Evolutionary conservation across 1,140 invertebrate genomes (phyloP).

Genomic region (Eupeodes corollae): DNA sequence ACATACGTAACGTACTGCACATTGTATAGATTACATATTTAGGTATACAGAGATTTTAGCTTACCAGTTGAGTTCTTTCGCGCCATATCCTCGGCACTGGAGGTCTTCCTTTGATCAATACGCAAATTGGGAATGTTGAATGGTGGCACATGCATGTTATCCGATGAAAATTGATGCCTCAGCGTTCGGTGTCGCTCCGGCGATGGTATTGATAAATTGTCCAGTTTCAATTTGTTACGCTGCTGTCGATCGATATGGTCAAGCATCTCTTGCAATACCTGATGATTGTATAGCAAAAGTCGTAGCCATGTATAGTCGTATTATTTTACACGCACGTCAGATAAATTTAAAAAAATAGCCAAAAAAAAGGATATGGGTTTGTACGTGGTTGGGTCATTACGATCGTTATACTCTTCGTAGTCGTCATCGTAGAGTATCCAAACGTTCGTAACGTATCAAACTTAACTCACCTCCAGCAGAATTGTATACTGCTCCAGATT

Average conservation of each 20-base stretch:
- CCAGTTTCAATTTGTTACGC: constrained; percentile 69
- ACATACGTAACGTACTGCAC: no score
- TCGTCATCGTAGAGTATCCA: background rate
- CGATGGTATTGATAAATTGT: constrained; percentile 61
- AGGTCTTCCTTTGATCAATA: constrained; percentile 75
- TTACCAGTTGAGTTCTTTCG: constrained; percentile 67
- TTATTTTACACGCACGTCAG: no score
- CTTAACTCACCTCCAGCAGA: constrained; percentile 59
- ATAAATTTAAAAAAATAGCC: no score
- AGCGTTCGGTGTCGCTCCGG: constrained; percentile 63
- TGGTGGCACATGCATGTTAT: constrained; percentile 71
- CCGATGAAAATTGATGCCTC: constrained; percentile 71
- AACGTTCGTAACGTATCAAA: background rate
- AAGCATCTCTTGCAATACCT: constrained; percentile 84
- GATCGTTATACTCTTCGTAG: no score
- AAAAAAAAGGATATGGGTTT: background rate
- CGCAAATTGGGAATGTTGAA: constrained; percentile 77
- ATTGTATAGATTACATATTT: no score
- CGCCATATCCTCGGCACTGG: constrained; percentile 78
- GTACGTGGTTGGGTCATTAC: background rate
- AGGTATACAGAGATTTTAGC: constrained; percentile 10
- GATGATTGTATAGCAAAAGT: background rate
- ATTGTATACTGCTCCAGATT: constrained; percentile 82
- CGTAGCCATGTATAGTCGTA: no score
- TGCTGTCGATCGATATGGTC: constrained; percentile 83